Conservation (phyloP, 2,113 vertebrate genomes). For the Nibea coibor region DNA sequence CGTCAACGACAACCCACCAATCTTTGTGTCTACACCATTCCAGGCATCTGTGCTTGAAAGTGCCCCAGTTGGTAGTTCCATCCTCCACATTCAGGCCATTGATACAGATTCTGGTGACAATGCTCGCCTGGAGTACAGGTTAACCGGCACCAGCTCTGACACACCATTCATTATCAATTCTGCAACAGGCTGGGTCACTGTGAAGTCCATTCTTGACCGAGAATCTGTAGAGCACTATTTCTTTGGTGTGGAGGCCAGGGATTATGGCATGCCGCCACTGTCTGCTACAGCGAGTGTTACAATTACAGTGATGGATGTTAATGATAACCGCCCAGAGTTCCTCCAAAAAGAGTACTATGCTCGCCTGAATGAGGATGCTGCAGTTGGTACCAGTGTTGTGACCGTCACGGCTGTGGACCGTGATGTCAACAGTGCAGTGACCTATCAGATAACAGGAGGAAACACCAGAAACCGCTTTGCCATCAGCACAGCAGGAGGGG, state of each 20-base stretch:
- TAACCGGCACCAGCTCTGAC: slow-evolving; percentile 88
- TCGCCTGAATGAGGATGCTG: slow-evolving; percentile 94
- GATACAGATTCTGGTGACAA: slow-evolving; percentile 96
- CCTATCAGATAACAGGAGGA: slow-evolving; percentile 97
- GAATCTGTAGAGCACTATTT: slow-evolving; percentile 95
- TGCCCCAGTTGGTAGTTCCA: slow-evolving; percentile 93
- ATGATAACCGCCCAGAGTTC: slow-evolving; percentile 97
- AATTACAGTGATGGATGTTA: slow-evolving; percentile 97
- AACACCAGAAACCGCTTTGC: slow-evolving; percentile 97
- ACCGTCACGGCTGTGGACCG: slow-evolving; percentile 94
- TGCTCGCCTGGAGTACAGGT: slow-evolving; percentile 92
- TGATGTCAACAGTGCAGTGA: slow-evolving; percentile 96
- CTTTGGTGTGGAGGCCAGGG: slow-evolving; percentile 95
- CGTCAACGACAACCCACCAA: slow-evolving; percentile 96
- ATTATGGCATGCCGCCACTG: slow-evolving; percentile 93
- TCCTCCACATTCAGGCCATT: slow-evolving; percentile 97
- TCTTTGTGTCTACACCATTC: slow-evolving; percentile 98
- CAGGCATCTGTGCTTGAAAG: slow-evolving; percentile 96
- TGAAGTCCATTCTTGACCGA: slow-evolving; percentile 94
- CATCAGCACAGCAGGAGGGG: slow-evolving; percentile 93
- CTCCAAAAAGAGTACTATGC: slow-evolving; percentile 94
- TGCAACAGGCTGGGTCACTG: slow-evolving; percentile 96
- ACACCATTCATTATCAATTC: slow-evolving; percentile 96
- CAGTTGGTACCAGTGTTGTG: slow-evolving; percentile 94
- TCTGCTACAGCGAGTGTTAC: slow-evolving; percentile 96